phyloP scores from a whole-genome alignment of 2,113 vertebrate genomes.

The Notarius quadriscutis region DNA sequence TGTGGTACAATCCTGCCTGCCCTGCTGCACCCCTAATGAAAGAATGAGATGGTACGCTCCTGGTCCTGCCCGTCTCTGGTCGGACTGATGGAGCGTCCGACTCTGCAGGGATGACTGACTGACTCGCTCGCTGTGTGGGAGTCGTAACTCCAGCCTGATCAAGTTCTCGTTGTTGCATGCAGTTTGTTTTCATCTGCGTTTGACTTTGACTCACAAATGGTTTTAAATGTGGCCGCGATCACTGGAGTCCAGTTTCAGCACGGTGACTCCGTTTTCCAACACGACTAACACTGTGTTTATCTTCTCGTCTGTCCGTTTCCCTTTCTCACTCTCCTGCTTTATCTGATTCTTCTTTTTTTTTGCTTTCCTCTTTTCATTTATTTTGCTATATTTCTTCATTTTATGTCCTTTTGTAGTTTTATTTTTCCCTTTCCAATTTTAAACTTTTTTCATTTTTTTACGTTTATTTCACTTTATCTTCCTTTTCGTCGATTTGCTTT shows the following conservation, averaged over 20 bases:
- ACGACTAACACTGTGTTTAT: background rate
- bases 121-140: background rate
- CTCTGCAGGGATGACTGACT: background rate
- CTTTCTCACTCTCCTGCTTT: no score
- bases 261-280: background rate
- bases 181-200: background rate
- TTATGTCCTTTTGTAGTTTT: no score
- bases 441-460: no score
- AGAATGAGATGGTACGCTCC: background rate
- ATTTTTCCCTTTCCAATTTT: no score
- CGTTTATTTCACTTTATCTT: no score
- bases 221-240: background rate
- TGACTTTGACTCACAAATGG: background rate
- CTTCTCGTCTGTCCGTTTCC: no score
- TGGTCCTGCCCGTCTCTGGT: background rate
- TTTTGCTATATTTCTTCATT: no score
- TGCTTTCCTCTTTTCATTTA: no score
- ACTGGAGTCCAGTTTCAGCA: background rate
- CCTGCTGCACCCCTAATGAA: background rate
- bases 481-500: no score
- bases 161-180: background rate
- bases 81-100: background rate
- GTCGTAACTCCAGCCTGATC: background rate
- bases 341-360: no score
- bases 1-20: slow-evolving; percentile 21